Evolutionary conservation across 2,113 vertebrate genomes (phyloP), one percentile per base, ranked within the genome.

Genomic region (Sclerurus mexicanus): DNA sequence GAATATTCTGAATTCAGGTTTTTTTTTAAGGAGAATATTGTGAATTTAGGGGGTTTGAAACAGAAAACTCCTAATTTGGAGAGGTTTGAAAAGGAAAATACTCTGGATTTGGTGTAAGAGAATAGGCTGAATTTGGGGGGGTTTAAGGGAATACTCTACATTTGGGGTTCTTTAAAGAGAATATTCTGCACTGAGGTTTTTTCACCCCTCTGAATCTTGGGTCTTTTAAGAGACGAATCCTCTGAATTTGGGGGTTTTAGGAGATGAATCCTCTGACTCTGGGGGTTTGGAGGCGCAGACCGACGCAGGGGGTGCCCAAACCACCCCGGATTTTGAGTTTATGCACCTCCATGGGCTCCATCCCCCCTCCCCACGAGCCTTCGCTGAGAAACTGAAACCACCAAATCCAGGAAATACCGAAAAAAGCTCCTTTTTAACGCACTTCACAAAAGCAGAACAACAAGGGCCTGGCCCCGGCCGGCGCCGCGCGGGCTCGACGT

Each of bases 271-370:
- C 19, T 21, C 56, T n/a, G 2, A 3, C 1, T 2, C 3, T 17
- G 40, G 23, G 31, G 12, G 3, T 71, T 10, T 40, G 71, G 42
- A 49, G 20, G 30, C 12, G 30, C 83, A 49, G 50, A 39, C 39
- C 6, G 15, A 60, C 0, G 1, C 0, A 0, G 0, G 0, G 1
- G 16, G 56, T 72, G 4, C 49, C 66, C 4, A 0, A 80, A 42
- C 76, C 58, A 31, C 4, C 76, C 85, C 50, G 21, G 20, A 50
- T 35, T 80, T 35, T 19, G 25, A 49, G 35, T 56, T 27, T 22
- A 12, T 56, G 40, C 21, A 6, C 8, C 66, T 27, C n/a, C 39
- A 10, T 1, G 14, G n/a, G n/a, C 58, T 35, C 58, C n/a, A 15
- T 8, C 64, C 9, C 4, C 12, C 46, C 10, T 13, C 53, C 31